A percentile compares a stretch with the other conserved stretches of the same genome.
phyloP scores from a whole-genome alignment of 2,888 invertebrate species.

The Agrochola circellaris region DNA sequence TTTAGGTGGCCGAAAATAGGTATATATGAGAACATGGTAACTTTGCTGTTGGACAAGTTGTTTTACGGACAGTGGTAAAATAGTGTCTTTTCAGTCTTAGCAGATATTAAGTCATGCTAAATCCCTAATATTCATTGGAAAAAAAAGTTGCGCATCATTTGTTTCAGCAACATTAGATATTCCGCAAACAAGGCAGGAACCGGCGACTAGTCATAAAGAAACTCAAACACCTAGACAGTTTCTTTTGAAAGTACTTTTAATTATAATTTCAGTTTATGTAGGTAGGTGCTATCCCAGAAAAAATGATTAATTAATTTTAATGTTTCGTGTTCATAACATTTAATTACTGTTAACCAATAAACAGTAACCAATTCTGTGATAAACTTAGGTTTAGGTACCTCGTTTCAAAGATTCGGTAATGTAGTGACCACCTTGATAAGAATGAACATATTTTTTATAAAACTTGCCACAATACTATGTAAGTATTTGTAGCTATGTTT shows the following conservation, averaged over 20 bases:
- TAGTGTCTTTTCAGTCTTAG: neutral
- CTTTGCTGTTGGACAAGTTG: neutral
- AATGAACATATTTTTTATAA: conserved; percentile 72
- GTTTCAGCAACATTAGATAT: neutral
- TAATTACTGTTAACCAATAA: conserved; percentile 39
- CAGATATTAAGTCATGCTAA: neutral
- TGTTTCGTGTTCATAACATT: conserved; percentile 22
- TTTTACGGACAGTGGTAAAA: neutral
- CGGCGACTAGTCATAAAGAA: neutral
- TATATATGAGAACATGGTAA: neutral
- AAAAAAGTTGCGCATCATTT: neutral
- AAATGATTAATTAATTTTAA: conserved; percentile 41
- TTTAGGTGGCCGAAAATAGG: too few relatives aligned
- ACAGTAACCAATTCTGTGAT: neutral
- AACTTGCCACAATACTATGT: conserved; percentile 67
- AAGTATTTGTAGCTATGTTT: conserved; percentile 60
- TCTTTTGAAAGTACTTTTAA: conserved; percentile 9
- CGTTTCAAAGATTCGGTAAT: conserved; percentile 26
- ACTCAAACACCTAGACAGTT: neutral
- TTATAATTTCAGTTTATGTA: conserved; percentile 12
- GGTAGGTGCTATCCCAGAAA: neutral
- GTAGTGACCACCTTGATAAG: conserved; percentile 31
- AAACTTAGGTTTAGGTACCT: neutral
- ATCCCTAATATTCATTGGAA: neutral
- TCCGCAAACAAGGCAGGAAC: neutral